Evolutionary conservation across 2,888 invertebrate species (phyloP).

Genomic region (Dicyrtomina minuta): DNA sequence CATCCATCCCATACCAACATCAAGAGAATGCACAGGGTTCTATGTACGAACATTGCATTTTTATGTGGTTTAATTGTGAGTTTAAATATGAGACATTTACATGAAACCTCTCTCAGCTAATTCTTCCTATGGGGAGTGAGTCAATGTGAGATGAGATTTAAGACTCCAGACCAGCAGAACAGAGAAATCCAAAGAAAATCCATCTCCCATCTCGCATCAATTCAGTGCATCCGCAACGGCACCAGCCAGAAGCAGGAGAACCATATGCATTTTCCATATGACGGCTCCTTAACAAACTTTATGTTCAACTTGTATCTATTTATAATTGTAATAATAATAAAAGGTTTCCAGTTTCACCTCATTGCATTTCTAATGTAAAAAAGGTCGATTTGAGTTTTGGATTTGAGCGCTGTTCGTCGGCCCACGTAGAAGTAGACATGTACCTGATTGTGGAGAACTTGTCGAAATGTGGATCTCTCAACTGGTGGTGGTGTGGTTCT

Average conservation of each 20-base stretch:
- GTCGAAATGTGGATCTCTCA: constrained; percentile 19
- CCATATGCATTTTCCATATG: too few species aligned
- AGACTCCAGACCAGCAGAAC: background rate
- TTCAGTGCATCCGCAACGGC: background rate
- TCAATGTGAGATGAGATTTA: background rate
- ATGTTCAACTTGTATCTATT: background rate
- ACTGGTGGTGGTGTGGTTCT: constrained; percentile 20
- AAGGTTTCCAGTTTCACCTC: constrained; percentile 10
- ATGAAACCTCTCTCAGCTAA: background rate
- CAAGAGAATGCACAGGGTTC: too few species aligned
- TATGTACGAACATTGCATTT: too few species aligned
- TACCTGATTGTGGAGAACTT: background rate
- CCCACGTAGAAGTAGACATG: background rate
- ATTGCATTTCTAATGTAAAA: background rate
- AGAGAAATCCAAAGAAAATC: too few species aligned
- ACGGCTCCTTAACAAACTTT: background rate
- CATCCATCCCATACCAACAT: too few species aligned
- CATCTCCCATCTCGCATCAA: too few species aligned
- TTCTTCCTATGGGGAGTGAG: background rate
- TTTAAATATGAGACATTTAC: too few species aligned
- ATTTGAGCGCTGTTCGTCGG: background rate
- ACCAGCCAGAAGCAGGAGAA: background rate
- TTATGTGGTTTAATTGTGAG: too few species aligned
- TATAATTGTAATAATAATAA: background rate
- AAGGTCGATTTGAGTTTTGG: too few species aligned